These are phyloP conservation scores for Ophion ventricosus DNA, from an alignment of 2,888 invertebrate species.

Conservation along the genomic window DNA sequence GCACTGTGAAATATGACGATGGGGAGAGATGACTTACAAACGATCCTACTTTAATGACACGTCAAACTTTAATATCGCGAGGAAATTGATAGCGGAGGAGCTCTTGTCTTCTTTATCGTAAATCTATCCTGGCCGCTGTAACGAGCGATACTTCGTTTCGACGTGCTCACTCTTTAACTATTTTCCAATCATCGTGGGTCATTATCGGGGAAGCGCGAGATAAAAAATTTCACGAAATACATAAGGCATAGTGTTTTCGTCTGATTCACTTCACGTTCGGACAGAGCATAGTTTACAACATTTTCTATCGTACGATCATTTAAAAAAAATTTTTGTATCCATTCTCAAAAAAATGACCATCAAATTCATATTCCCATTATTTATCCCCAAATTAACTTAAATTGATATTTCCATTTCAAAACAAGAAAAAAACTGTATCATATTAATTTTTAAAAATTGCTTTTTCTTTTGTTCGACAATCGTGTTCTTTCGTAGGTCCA, in stretches of 20 bases:
- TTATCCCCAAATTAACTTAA: no score
- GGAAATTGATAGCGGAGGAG: slow-evolving; percentile 46
- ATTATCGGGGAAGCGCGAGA: background rate
- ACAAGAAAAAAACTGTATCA: no score
- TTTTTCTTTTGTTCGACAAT: background rate
- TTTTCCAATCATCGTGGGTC: background rate
- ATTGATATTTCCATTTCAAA: no score
- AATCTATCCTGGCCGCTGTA: background rate
- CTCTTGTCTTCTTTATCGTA: slow-evolving; percentile 11
- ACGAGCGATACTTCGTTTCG: background rate
- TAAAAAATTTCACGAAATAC: background rate
- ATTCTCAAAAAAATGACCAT: no score
- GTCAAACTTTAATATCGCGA: slow-evolving; percentile 52
- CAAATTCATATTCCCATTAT: no score
- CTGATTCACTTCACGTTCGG: no score
- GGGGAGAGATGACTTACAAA: background rate
- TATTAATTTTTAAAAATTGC: no score
- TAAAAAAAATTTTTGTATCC: no score
- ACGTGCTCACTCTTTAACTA: background rate
- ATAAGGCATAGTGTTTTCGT: background rate
- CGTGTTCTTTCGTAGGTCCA: background rate
- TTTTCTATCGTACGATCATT: no score
- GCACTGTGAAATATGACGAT: background rate
- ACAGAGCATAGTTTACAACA: no score
- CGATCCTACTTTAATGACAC: slow-evolving; percentile 44